phyloP scores from a whole-genome alignment of 2,113 vertebrate genomes.

The Eurystomus gularis region DNA sequence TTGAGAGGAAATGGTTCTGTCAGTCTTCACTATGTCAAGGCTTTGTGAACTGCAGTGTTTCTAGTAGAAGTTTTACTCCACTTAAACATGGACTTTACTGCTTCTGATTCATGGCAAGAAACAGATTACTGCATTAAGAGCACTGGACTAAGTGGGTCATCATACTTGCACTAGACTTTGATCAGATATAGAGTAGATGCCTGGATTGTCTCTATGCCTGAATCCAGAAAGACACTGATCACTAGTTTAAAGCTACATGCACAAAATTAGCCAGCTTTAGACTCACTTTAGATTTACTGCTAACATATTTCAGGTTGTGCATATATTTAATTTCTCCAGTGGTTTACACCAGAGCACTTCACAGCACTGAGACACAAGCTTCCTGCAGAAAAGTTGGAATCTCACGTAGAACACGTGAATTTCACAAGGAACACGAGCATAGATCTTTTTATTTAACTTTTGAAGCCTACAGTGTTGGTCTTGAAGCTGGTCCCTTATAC shows the following conservation, averaged over 20 bases:
- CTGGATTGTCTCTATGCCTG: background rate
- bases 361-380: background rate
- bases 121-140: background rate
- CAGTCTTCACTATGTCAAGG: background rate
- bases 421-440: fast-evolving
- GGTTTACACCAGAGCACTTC: background rate
- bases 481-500: background rate
- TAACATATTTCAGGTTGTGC: background rate
- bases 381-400: background rate
- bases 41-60: background rate
- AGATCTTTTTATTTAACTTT: background rate
- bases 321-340: background rate
- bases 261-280: background rate
- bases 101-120: background rate
- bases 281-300: background rate
- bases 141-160: background rate
- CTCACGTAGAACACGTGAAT: background rate
- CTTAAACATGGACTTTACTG: background rate
- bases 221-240: background rate
- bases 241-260: background rate
- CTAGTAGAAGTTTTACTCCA: background rate
- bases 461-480: background rate
- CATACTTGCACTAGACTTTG: background rate
- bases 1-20: background rate
- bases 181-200: background rate